Percentiles rank a stretch among this genome's conserved stretches.
phyloP scores from a whole-genome alignment of 2,888 invertebrate genomes.

The Erebia palarica region DNA sequence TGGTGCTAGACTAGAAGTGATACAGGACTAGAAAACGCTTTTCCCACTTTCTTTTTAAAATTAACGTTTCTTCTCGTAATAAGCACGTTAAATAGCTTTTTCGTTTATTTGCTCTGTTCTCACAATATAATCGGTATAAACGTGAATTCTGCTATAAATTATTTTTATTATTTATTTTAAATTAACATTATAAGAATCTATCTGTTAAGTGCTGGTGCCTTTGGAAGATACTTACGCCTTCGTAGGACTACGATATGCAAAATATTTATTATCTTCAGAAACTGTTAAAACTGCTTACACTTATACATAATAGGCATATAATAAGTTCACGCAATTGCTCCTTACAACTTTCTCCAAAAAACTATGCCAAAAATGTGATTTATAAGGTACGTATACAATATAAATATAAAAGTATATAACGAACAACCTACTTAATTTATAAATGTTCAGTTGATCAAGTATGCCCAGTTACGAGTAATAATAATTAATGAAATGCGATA shows the following conservation, averaged over 20 bases:
- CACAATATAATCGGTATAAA: background rate
- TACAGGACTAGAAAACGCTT: conserved; percentile 12
- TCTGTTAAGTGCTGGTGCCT: too few relatives aligned
- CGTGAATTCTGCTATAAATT: too few relatives aligned
- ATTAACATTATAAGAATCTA: too few relatives aligned
- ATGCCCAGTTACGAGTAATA: background rate
- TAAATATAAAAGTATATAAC: background rate
- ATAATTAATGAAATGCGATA: conserved; percentile 14
- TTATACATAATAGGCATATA: too few relatives aligned
- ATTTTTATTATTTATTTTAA: too few relatives aligned
- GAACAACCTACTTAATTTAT: background rate
- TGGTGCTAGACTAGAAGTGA: background rate
- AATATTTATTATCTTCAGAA: background rate
- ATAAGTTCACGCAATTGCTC: too few relatives aligned
- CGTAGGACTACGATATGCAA: too few relatives aligned
- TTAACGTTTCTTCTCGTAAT: background rate
- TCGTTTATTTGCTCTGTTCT: background rate
- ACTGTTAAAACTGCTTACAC: background rate
- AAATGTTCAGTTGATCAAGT: conserved; percentile 1
- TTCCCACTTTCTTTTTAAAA: conserved; percentile 4
- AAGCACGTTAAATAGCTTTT: background rate
- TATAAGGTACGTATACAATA: background rate
- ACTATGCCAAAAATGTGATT: background rate
- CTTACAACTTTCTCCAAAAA: too few relatives aligned
- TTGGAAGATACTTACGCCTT: too few relatives aligned